A percentile compares a stretch with the other conserved stretches of the same genome.
Conservation (phyloP, 2,797 vertebrate genomes). For the Chaenodraco wilsoni region DNA sequence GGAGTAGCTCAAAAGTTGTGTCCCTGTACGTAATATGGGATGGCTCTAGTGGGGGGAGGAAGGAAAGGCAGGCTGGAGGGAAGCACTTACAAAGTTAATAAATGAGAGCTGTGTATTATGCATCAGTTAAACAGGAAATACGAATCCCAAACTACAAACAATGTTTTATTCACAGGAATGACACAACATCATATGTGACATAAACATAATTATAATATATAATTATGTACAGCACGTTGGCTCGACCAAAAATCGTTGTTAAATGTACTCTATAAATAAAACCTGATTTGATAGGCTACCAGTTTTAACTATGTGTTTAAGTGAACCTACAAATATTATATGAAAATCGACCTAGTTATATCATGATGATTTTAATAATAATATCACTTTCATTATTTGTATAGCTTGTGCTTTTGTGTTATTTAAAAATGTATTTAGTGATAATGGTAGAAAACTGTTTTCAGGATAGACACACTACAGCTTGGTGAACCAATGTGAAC, state of each 20-base stretch:
- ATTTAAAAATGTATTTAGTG: background rate
- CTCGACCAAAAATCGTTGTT: too few species aligned
- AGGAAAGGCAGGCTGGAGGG: background rate
- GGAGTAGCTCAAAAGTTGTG: constrained; percentile 65
- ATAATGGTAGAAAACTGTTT: background rate
- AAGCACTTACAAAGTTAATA: constrained; percentile 44
- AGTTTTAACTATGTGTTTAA: too few species aligned
- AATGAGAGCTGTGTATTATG: constrained; percentile 2
- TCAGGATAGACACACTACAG: background rate
- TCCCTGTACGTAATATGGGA: constrained; percentile 18
- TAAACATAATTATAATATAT: too few species aligned
- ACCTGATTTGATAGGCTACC: too few species aligned
- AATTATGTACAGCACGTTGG: too few species aligned
- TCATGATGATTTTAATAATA: background rate
- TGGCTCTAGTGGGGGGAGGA: background rate
- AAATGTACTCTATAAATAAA: too few species aligned
- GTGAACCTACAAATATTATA: too few species aligned
- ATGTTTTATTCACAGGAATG: background rate
- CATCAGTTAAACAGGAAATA: background rate
- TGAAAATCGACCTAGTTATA: too few species aligned
- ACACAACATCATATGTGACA: background rate
- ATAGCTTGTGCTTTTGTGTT: background rate
- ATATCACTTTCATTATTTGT: background rate
- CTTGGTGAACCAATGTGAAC: background rate
- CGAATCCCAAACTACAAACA: background rate